phyloP scores from a whole-genome alignment of 2,797 vertebrate genomes.

The Intellagama lesueurii region DNA sequence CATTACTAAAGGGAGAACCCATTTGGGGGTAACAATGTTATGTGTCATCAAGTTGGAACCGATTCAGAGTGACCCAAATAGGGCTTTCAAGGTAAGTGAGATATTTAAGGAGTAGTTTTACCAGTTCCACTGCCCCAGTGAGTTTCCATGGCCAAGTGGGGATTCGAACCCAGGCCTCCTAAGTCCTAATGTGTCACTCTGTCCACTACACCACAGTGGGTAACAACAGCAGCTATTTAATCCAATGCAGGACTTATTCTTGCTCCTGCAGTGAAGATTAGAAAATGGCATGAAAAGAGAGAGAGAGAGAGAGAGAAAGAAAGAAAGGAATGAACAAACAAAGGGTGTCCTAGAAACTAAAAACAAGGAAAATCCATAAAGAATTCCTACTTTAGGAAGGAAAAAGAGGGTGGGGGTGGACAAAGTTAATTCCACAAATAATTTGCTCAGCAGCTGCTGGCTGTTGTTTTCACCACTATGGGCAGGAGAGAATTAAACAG shows the following conservation, averaged over 20 bases:
- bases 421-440: not conserved
- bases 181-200: too few species aligned
- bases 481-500: not conserved
- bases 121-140: too few species aligned
- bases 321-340: not conserved
- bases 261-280: not conserved
- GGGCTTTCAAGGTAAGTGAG: too few species aligned
- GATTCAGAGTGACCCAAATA: too few species aligned
- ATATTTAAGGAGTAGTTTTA: too few species aligned
- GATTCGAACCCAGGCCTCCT: too few species aligned
- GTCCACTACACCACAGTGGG: too few species aligned
- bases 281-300: not conserved
- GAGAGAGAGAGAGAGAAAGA: not conserved
- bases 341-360: not conserved
- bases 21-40: slow-evolving; percentile 23
- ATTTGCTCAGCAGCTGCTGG: too few species aligned
- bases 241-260: slow-evolving; percentile 28
- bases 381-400: not conserved
- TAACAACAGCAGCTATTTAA: not conserved
- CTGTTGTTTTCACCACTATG: not conserved
- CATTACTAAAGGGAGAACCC: not conserved
- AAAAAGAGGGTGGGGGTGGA: not conserved
- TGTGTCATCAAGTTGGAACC: too few species aligned
- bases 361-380: not conserved
- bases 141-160: too few species aligned